phyloP scores from a whole-genome alignment of 2,888 invertebrate genomes.

The Ennomos quercinarius region DNA sequence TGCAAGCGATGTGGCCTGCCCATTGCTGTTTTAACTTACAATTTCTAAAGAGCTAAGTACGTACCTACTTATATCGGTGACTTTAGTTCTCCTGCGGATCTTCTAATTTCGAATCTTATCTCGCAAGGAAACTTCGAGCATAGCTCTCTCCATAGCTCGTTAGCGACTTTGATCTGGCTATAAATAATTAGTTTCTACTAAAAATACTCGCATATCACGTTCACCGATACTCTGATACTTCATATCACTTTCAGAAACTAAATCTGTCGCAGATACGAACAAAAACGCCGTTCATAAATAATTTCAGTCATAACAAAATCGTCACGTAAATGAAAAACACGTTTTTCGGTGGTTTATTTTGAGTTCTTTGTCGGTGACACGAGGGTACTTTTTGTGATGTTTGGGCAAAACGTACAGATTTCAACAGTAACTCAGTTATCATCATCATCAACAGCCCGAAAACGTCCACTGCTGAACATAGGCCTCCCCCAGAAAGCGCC shows the following conservation, averaged over 20 bases:
- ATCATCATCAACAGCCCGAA: no score
- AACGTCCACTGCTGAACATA: no score
- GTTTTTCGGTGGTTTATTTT: conserved; percentile 68
- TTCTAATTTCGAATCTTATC: no score
- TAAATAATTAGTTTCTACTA: background rate
- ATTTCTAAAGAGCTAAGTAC: no score
- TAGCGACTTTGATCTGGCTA: no score
- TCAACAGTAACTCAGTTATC: conserved; percentile 9
- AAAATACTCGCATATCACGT: conserved; percentile 8
- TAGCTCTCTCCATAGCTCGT: no score
- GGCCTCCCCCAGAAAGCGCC: no score
- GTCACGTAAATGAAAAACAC: conserved; percentile 82
- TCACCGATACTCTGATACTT: conserved; percentile 20
- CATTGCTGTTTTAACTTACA: no score
- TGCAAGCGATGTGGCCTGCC: no score
- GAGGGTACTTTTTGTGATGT: conserved; percentile 15
- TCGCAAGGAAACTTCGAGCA: no score
- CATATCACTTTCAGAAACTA: conserved; percentile 46
- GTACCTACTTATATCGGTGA: no score
- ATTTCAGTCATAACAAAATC: conserved; percentile 82
- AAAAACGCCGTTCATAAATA: conserved; percentile 63
- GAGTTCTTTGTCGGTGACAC: conserved; percentile 26
- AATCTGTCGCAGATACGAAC: conserved; percentile 44
- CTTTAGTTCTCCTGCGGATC: no score
- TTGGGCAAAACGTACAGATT: conserved; percentile 5